Evolutionary conservation across 2,797 vertebrate species (phyloP).

Genomic region (Rousettus madagascariensis): DNA sequence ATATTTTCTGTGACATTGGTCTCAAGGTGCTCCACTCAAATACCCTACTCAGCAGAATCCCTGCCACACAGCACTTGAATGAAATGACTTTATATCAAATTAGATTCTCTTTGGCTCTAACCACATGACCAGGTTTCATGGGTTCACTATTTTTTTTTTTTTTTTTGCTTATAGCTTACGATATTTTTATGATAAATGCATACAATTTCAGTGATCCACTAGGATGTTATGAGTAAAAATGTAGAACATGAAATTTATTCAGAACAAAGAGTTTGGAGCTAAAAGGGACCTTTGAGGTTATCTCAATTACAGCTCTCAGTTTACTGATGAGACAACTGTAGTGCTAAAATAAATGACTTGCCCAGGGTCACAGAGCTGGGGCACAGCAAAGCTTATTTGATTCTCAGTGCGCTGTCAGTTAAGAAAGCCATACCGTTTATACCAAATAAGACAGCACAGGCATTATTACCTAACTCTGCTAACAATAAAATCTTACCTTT

Average conservation of each 20-base stretch:
- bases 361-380: background rate
- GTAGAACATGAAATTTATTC: background rate
- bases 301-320: background rate
- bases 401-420: background rate
- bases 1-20: conserved; percentile 77
- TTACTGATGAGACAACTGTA: background rate
- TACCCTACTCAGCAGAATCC: conserved; percentile 66
- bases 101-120: conserved; percentile 59
- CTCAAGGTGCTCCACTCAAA: conserved; percentile 75
- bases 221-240: background rate
- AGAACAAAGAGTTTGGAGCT: background rate
- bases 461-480: background rate
- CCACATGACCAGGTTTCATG: conserved; percentile 5
- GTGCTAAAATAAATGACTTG: background rate
- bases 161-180: background rate
- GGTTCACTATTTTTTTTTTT: background rate
- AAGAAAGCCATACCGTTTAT: background rate
- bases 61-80: conserved; percentile 26
- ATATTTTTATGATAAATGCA: conserved; percentile 27
- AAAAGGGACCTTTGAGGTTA: background rate
- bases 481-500: background rate
- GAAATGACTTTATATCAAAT: conserved; percentile 63
- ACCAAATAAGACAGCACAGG: background rate
- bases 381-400: background rate
- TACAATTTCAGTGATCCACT: background rate